These are phyloP conservation scores for Sisyra terminalis DNA, from an alignment of 2,888 invertebrate genomes.

Conservation along the genomic window DNA sequence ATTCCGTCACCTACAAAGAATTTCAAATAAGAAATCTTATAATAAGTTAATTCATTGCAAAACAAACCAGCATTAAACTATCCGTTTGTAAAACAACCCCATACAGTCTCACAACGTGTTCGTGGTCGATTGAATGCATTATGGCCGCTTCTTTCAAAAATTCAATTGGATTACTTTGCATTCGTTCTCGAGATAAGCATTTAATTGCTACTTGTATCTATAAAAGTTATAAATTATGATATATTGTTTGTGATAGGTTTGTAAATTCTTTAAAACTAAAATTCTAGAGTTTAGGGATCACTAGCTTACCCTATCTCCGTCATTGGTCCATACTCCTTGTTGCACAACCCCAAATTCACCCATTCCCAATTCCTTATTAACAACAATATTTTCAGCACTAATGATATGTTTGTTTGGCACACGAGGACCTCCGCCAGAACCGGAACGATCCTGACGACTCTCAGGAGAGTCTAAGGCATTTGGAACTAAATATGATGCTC, in stretches of 20 bases:
- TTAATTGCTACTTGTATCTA: slow-evolving; percentile 94
- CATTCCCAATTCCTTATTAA: slow-evolving; percentile 87
- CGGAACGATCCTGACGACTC: background rate
- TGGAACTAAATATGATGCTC: slow-evolving; percentile 1
- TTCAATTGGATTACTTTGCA: slow-evolving; percentile 92
- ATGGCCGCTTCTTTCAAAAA: slow-evolving; percentile 96
- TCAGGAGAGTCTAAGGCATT: background rate
- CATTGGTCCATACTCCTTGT: slow-evolving; percentile 94
- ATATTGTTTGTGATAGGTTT: too few relatives aligned
- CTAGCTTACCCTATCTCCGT: slow-evolving; percentile 75
- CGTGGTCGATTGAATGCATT: slow-evolving; percentile 96
- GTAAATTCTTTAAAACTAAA: slow-evolving; percentile 5
- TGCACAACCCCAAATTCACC: slow-evolving; percentile 98
- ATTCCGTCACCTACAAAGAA: slow-evolving; percentile 62
- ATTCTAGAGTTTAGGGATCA: too few relatives aligned
- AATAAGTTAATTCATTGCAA: background rate
- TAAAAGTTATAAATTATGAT: slow-evolving; percentile 15
- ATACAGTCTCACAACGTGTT: slow-evolving; percentile 91
- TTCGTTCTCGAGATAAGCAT: slow-evolving; percentile 82
- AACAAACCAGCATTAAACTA: slow-evolving; percentile 26
- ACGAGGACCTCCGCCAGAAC: slow-evolving; percentile 24
- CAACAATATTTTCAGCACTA: slow-evolving; percentile 69
- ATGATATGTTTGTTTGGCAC: slow-evolving; percentile 76
- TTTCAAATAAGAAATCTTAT: background rate
- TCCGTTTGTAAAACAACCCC: slow-evolving; percentile 93